These are phyloP conservation scores for Acanthosepion esculentum DNA, from an alignment of 2,888 invertebrate species.

Conservation along the genomic window DNA sequence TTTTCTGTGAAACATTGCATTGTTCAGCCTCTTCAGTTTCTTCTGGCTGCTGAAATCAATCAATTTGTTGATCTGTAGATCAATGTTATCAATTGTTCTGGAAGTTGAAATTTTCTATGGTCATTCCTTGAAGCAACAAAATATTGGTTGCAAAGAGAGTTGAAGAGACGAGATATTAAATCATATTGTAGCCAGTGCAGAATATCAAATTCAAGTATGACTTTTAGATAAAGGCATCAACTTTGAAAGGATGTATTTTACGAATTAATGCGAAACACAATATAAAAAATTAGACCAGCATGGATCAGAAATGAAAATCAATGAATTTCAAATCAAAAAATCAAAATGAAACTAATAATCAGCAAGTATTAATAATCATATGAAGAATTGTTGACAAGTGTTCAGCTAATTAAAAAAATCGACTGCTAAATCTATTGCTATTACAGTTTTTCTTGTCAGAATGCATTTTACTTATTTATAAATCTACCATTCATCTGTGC, in stretches of 20 bases:
- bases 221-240: no score
- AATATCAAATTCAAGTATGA: neutral
- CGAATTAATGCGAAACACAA: neutral
- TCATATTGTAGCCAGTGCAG: neutral
- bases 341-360: no score
- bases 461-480: no score
- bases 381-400: no score
- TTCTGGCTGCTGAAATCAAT: neutral
- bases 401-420: no score
- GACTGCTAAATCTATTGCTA: no score
- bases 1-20: neutral
- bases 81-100: neutral
- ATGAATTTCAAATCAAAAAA: no score
- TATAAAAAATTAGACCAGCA: no score
- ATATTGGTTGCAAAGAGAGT: neutral
- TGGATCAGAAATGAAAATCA: no score
- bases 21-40: neutral
- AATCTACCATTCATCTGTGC: no score
- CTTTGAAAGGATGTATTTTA: neutral
- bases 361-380: no score
- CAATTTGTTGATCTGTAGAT: neutral
- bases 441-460: no score
- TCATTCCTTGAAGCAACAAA: neutral
- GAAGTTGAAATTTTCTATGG: neutral
- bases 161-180: neutral